A percentile compares a stretch with the other conserved stretches of the same genome.
Evolutionary conservation across 2,797 vertebrate genomes (phyloP).

Genomic region (Hyperoplus immaculatus): DNA sequence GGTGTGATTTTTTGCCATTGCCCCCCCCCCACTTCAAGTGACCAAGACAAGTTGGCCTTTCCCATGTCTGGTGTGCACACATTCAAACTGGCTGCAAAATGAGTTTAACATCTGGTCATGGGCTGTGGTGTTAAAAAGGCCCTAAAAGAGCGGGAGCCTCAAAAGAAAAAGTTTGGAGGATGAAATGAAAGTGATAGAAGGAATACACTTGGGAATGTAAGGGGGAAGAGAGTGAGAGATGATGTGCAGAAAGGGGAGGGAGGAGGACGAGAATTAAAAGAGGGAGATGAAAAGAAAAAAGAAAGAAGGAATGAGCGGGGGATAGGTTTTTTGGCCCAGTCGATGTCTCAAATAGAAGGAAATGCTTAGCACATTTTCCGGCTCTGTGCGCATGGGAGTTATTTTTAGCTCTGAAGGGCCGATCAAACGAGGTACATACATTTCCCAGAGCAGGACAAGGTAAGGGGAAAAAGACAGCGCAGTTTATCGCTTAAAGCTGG

Average conservation of each 20-base stretch:
- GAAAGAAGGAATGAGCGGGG: slow-evolving; percentile 55
- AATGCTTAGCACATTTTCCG: slow-evolving; percentile 88
- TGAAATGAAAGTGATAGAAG: slow-evolving; percentile 59
- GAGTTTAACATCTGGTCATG: slow-evolving; percentile 83
- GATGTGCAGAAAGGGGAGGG: slow-evolving; percentile 44
- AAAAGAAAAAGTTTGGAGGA: slow-evolving; percentile 50
- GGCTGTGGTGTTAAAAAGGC: slow-evolving; percentile 53
- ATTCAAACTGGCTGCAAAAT: slow-evolving; percentile 73
- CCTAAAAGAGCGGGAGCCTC: slow-evolving; percentile 37
- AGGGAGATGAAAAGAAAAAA: slow-evolving; percentile 38
- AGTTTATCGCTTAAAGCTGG: slow-evolving; percentile 76
- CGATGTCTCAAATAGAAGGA: slow-evolving; percentile 85
- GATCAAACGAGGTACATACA: slow-evolving; percentile 83
- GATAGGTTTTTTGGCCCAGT: slow-evolving; percentile 63
- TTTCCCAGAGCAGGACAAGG: slow-evolving; percentile 68
- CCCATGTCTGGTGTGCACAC: slow-evolving; percentile 59
- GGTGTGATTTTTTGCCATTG: slow-evolving; percentile 35
- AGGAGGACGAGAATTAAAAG: slow-evolving; percentile 50
- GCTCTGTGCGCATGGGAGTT: slow-evolving; percentile 74
- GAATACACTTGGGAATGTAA: slow-evolving; percentile 33
- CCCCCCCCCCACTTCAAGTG: slow-evolving; percentile 39
- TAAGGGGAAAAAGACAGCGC: slow-evolving; percentile 62
- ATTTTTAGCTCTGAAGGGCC: slow-evolving; percentile 86
- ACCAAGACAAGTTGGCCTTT: slow-evolving; percentile 57
- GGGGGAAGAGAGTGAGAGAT: slow-evolving; percentile 50